These are phyloP conservation scores for Ptilonorhynchus violaceus DNA, from an alignment of 2,113 vertebrate species.

Conservation along the genomic window DNA sequence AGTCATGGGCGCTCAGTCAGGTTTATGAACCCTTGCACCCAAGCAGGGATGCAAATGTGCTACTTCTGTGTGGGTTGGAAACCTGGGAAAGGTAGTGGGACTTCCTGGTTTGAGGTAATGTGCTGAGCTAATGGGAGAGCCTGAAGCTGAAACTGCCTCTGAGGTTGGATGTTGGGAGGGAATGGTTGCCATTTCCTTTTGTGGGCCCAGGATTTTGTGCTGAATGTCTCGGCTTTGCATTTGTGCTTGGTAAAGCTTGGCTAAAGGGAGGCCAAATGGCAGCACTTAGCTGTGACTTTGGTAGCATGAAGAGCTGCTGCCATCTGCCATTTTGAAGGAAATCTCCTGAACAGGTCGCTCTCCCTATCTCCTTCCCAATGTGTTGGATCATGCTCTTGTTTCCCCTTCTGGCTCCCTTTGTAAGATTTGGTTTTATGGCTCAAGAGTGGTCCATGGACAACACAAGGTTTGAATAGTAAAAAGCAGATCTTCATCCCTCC, in stretches of 20 bases:
- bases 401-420: not conserved
- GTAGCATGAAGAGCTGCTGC: not conserved
- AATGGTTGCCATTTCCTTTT: not conserved
- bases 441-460: not conserved
- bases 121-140: not conserved
- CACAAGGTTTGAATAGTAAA: not conserved
- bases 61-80: not conserved
- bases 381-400: not conserved
- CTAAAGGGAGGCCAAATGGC: not conserved
- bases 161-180: not conserved
- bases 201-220: not conserved
- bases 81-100: not conserved
- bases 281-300: rapidly evolving
- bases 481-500: not conserved
- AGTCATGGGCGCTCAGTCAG: not conserved
- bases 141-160: not conserved
- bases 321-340: not conserved
- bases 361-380: not conserved
- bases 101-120: not conserved
- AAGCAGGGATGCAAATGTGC: not conserved
- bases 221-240: not conserved
- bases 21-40: not conserved
- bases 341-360: rapidly evolving
- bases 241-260: not conserved
- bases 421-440: not conserved